Evolutionary conservation across 1,140 invertebrate species (phyloP).

Genomic region (Hormaphis cornu): DNA sequence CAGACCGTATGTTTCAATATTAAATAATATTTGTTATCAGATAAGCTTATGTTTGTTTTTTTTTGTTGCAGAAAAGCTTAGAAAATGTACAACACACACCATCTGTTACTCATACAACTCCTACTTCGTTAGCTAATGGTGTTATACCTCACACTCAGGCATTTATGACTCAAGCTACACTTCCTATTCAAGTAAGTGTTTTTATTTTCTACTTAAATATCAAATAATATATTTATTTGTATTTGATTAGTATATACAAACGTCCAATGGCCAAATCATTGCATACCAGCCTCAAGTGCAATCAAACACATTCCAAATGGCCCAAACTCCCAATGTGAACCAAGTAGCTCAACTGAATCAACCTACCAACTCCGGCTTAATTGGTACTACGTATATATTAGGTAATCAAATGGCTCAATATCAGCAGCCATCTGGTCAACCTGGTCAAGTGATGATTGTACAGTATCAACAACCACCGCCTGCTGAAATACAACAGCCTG

Average conservation of each 20-base stretch:
- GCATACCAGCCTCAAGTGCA: slow-evolving; percentile 18
- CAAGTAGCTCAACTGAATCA: slow-evolving; percentile 17
- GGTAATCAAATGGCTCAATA: slow-evolving; percentile 24
- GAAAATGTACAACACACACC: slow-evolving; percentile 26
- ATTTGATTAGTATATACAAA: slow-evolving; percentile 31
- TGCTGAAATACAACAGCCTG: slow-evolving; percentile 15
- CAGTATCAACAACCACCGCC: slow-evolving; percentile 17
- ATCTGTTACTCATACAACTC: slow-evolving; percentile 26
- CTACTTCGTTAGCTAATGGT: slow-evolving; percentile 26
- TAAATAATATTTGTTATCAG: not conserved
- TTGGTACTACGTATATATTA: slow-evolving; percentile 17
- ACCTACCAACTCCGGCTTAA: not conserved
- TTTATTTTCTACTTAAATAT: not conserved
- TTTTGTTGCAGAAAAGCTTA: slow-evolving; percentile 15
- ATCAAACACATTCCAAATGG: slow-evolving; percentile 25
- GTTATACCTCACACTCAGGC: slow-evolving; percentile 42
- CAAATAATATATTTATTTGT: not conserved
- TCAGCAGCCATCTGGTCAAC: slow-evolving; percentile 16
- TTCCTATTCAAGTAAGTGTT: slow-evolving; percentile 29
- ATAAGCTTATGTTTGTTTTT: not conserved
- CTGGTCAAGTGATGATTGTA: slow-evolving; percentile 24
- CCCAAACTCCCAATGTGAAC: slow-evolving; percentile 15
- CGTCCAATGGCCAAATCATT: slow-evolving; percentile 30
- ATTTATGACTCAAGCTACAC: slow-evolving; percentile 33
- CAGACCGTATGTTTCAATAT: slow-evolving; percentile 7